phyloP scores from a whole-genome alignment of 2,797 vertebrate species.

The Sciaenops ocellatus region DNA sequence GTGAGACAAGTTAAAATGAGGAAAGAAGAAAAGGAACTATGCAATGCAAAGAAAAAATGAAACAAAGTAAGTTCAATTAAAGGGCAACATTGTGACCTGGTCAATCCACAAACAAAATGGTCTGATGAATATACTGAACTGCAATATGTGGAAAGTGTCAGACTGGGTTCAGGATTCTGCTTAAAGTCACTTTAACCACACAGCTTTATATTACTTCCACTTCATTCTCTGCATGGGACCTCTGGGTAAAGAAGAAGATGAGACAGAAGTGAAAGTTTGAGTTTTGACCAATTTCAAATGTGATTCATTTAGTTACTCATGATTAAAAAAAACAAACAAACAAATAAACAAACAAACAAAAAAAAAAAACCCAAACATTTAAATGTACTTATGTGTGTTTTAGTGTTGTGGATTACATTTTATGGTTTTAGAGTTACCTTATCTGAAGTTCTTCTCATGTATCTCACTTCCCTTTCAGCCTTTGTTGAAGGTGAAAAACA shows the following conservation, averaged over 20 bases:
- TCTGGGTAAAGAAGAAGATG: conserved; percentile 1
- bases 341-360: too few species aligned
- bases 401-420: background rate
- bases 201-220: conserved; percentile 17
- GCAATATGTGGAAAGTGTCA: background rate
- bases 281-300: background rate
- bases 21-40: too few species aligned
- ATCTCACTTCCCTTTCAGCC: background rate
- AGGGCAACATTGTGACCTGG: too few species aligned
- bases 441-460: background rate
- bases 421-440: conserved; percentile 3
- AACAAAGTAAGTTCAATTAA: background rate
- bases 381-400: background rate
- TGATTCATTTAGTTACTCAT: background rate
- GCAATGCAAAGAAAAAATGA: background rate
- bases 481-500: conserved; percentile 8
- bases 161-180: background rate
- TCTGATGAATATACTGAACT: background rate
- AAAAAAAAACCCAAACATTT: background rate
- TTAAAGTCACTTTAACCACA: conserved; percentile 4
- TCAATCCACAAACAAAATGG: background rate
- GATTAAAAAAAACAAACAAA: too few species aligned
- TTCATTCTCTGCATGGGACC: background rate
- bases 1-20: too few species aligned
- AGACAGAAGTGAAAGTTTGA: background rate